Evolutionary conservation across 2,888 invertebrate species (phyloP), one percentile per base, ranked within the genome.

Genomic region (Brenthis ino): DNA sequence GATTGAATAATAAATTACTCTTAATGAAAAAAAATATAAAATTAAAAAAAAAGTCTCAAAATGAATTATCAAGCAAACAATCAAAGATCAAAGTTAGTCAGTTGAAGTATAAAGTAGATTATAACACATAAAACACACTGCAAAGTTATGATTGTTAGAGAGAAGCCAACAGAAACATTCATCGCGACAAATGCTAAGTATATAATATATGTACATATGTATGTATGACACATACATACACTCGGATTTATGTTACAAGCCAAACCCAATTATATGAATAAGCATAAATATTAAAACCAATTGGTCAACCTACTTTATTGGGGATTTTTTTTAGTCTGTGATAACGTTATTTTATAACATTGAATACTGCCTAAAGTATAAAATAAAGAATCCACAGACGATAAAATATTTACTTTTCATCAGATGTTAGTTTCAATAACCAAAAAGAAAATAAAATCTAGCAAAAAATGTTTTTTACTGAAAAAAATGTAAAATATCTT

Each of bases 131-230:
- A 64, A 67, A 64, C 64, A 69, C 55, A 67, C 50, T 57, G 53
- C 53, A 61, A 65, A 60, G 67, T 68, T 64, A 69, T 65, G 55
- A 67, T 65, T 64, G 69, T 76, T 75, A 76, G 72, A 66, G 65
- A 68, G 61, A 74, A 73, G 73, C 74, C 74, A 74, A 71, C 66
- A 68, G 69, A 69, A 73, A 72, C 74, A 72, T 66, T 70, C 57
- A 66, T 67, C 37, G 63, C 43, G 64, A 69, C 69, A 71, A 66
- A 71, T 64, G 69, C 71, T 56, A 8, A 51, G 11, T 43, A 2
- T 43, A 43, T 43, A 2, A 24, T 48, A 48, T 33, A 28, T n/a
- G 6, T 14, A 58, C 47, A 48, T 24, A n/a, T 14, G 16, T n/a
- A 11, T n/a, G 28, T 11, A 24, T 28, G n/a, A 48, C 28, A 16